Conservation (phyloP, 2,888 invertebrate species). For the Habrosyne pyritoides region DNA sequence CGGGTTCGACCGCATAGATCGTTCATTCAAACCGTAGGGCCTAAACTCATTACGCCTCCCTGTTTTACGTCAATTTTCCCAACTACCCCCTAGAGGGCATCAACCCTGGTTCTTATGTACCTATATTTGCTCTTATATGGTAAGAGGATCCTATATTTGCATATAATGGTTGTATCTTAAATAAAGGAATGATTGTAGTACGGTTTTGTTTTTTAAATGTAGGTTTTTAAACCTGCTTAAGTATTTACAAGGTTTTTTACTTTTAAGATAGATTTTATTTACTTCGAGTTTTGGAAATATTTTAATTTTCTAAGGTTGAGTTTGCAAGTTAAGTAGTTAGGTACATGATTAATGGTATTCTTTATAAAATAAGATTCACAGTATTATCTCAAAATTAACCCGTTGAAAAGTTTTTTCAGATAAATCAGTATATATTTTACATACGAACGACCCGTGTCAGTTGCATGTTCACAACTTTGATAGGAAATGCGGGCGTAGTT, state of each 20-base stretch:
- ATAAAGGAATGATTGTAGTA: conserved; percentile 43
- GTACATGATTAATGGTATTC: no score
- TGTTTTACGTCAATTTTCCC: conserved; percentile 63
- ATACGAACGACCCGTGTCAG: not conserved
- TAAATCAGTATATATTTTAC: not conserved
- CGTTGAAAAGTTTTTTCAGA: not conserved
- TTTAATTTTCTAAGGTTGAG: no score
- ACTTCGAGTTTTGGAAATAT: no score
- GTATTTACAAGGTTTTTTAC: no score
- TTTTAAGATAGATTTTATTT: no score
- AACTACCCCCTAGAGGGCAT: conserved; percentile 55
- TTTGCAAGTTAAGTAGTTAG: no score
- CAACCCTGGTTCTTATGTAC: conserved; percentile 38
- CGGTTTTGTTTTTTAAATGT: conserved; percentile 37
- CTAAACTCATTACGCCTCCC: conserved; percentile 53
- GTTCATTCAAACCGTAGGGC: conserved; percentile 20
- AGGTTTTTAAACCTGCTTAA: no score
- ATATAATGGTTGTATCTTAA: conserved; percentile 57
- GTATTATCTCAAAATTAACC: not conserved
- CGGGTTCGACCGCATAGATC: conserved; percentile 16
- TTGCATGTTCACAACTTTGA: not conserved
- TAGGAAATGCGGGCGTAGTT: not conserved
- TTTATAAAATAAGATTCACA: no score
- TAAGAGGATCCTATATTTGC: conserved; percentile 53
- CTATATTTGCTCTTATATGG: conserved; percentile 33